Conservation (phyloP, 2,113 vertebrate genomes). For the Solenodon paradoxus region DNA sequence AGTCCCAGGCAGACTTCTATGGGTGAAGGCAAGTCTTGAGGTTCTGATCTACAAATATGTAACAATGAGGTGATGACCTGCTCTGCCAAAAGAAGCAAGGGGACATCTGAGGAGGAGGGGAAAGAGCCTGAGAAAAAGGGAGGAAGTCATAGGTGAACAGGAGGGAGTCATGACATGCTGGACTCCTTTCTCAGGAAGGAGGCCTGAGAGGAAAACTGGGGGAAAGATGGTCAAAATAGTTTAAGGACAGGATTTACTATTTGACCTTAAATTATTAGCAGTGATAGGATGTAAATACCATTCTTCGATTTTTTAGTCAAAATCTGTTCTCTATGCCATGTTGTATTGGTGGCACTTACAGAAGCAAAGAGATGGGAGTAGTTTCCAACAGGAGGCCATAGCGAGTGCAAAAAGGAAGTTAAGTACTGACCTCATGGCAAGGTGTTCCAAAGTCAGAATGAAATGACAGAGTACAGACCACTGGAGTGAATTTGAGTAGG, state of each 20-base stretch:
- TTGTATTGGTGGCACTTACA: neutral
- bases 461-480: neutral
- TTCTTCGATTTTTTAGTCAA: neutral
- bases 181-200: neutral
- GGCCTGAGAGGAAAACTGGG: neutral
- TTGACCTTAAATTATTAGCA: neutral
- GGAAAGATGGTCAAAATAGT: neutral
- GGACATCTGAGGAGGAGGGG: neutral
- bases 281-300: neutral
- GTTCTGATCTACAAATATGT: neutral
- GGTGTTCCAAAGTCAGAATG: neutral
- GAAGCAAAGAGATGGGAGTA: neutral
- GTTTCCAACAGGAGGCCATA: neutral
- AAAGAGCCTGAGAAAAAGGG: neutral
- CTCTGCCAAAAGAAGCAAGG: neutral
- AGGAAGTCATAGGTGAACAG: neutral
- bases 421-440: fast-evolving
- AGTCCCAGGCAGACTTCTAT: too few species aligned
- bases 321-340: neutral
- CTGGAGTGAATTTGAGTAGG: too few species aligned
- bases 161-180: neutral
- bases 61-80: neutral
- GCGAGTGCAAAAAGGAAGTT: neutral
- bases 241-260: neutral
- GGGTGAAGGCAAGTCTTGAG: neutral